Evolutionary conservation across 92 coral and sea anemone genomes (phyloP).

Genomic region (Chrysogorgia sp.): DNA sequence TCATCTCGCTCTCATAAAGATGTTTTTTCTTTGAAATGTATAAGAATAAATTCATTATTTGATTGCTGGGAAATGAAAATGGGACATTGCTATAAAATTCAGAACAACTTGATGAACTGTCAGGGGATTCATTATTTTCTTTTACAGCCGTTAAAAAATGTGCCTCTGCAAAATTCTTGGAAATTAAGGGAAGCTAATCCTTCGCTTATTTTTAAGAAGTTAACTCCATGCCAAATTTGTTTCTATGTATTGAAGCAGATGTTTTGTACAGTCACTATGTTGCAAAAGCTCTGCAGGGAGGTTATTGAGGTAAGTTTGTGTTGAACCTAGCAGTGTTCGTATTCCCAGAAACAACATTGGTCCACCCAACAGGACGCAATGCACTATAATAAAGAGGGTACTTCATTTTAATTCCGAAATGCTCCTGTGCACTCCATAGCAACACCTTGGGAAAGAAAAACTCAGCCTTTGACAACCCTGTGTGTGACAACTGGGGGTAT

Average conservation of each 20-base stretch:
- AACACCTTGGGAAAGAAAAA: constrained; percentile 54
- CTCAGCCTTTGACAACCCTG: neutral
- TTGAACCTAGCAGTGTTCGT: constrained; percentile 27
- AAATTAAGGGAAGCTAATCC: constrained; percentile 35
- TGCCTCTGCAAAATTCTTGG: constrained; percentile 18
- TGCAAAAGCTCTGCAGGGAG: constrained; percentile 20
- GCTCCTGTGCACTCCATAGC: constrained; percentile 66
- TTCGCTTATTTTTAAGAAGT: constrained; percentile 46
- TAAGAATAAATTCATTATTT: constrained; percentile 28
- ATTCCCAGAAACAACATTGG: constrained; percentile 4
- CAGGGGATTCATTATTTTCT: neutral
- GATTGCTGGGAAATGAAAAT: constrained; percentile 42
- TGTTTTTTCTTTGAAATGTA: no score
- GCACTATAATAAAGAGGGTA: constrained; percentile 41
- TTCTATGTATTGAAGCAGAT: constrained; percentile 19
- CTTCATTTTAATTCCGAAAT: constrained; percentile 27
- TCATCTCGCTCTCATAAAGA: constrained; percentile 25
- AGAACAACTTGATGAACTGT: no score
- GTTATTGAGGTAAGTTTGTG: constrained; percentile 28
- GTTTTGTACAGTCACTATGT: constrained; percentile 22
- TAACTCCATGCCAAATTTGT: constrained; percentile 18
- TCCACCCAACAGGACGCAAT: constrained; percentile 41
- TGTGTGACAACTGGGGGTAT: neutral
- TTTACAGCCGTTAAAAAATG: neutral
- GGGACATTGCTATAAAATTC: constrained; percentile 25